These are phyloP conservation scores for Caenorhabditis zanzibari DNA, from an alignment of 2,888 invertebrate species.

Conservation along the genomic window DNA sequence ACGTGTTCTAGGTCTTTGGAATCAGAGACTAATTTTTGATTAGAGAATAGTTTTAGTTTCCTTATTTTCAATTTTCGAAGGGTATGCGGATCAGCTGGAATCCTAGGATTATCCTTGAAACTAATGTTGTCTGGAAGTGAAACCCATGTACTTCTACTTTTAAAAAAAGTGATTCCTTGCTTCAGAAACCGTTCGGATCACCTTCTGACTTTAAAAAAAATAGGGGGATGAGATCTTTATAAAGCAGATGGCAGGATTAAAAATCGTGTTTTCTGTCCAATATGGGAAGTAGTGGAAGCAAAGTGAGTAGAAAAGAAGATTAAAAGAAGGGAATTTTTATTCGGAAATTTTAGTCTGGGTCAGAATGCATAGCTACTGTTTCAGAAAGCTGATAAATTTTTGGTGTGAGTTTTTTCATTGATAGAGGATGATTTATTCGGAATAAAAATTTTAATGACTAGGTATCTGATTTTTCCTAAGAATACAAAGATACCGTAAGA, in stretches of 20 bases:
- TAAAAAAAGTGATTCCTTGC: neutral
- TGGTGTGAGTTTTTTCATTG: no score
- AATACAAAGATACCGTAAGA: no score
- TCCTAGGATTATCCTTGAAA: neutral
- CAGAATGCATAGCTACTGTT: neutral
- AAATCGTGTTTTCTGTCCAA: constrained; percentile 11
- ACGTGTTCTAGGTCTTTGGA: no score
- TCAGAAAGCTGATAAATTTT: neutral
- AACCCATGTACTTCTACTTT: neutral
- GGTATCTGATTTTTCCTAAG: no score
- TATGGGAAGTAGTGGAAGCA: neutral
- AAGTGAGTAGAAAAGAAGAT: neutral
- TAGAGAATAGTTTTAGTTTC: neutral
- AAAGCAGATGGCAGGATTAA: neutral
- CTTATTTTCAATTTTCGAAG: neutral
- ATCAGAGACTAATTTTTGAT: neutral
- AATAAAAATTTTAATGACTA: no score
- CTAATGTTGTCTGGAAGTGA: neutral
- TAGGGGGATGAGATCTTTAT: neutral
- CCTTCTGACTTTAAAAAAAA: constrained; percentile 15
- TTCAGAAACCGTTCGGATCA: constrained; percentile 7
- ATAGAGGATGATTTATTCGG: no score
- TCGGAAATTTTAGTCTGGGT: neutral
- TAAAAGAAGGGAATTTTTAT: neutral
- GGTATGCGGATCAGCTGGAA: neutral